Evolutionary conservation across 2,113 vertebrate genomes (phyloP).

Genomic region (Pristiophorus japonicus): DNA sequence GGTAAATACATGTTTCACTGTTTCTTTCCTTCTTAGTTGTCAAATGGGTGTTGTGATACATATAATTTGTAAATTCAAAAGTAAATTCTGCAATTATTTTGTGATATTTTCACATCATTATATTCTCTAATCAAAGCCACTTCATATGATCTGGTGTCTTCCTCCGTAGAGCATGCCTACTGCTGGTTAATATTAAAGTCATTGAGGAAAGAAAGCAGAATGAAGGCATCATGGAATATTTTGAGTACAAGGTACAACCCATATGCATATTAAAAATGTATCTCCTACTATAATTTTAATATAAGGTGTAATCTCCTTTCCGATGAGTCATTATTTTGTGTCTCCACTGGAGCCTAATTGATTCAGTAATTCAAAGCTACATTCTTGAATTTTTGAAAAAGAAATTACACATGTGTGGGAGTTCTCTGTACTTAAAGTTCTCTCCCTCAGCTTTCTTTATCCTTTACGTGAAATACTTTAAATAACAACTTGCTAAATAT

Average conservation of each 20-base stretch:
- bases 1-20: neutral
- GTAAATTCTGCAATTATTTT: neutral
- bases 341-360: neutral
- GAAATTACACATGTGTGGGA: neutral
- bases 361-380: neutral
- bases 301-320: neutral
- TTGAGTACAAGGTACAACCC: neutral
- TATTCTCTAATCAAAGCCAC: neutral
- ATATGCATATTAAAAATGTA: neutral
- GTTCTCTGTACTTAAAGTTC: neutral
- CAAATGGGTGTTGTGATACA: neutral
- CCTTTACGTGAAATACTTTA: conserved; percentile 11
- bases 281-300: neutral
- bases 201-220: neutral
- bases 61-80: neutral
- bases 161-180: neutral
- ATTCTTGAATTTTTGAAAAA: neutral
- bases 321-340: neutral
- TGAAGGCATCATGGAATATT: neutral
- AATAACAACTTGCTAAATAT: conserved; percentile 28
- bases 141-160: neutral
- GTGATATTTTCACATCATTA: neutral
- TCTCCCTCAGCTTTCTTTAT: neutral
- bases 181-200: neutral
- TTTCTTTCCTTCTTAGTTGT: neutral